A percentile compares a stretch with the other conserved stretches of the same genome.
phyloP scores from a whole-genome alignment of 2,888 invertebrate species.

The Eutolmus rufibarbis region DNA sequence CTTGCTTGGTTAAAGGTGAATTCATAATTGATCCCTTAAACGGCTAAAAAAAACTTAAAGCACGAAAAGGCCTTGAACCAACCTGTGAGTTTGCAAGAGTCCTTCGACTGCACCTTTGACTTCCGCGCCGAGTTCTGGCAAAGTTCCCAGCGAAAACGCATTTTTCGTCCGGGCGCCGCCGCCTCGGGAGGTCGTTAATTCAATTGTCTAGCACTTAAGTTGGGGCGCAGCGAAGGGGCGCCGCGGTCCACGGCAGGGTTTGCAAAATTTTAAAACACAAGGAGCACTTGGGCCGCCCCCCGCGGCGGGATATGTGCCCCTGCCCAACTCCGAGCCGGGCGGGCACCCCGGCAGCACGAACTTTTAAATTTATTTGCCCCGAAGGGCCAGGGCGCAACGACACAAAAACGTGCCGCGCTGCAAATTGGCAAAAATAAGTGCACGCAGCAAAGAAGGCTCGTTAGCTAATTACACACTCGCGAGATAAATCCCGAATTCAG shows the following conservation, averaged over 20 bases:
- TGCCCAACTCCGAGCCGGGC: not conserved
- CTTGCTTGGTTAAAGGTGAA: too few relatives aligned
- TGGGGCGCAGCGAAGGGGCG: not conserved
- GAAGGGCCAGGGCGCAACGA: not conserved
- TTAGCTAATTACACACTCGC: slow-evolving; percentile 31
- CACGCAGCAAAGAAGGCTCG: not conserved
- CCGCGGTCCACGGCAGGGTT: not conserved
- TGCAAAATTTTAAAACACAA: not conserved
- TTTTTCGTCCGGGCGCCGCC: not conserved
- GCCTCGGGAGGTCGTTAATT: slow-evolving; percentile 13
- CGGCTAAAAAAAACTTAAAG: not conserved
- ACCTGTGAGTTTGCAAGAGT: not conserved
- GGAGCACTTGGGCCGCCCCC: not conserved
- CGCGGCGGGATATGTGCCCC: not conserved
- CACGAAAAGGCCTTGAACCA: not conserved
- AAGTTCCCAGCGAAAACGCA: slow-evolving; percentile 15
- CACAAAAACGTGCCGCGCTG: not conserved
- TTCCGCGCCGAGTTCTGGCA: not conserved
- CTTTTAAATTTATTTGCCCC: not conserved
- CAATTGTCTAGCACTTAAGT: slow-evolving; percentile 27
- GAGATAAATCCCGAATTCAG: not conserved
- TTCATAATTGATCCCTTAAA: not conserved
- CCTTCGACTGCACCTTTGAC: not conserved
- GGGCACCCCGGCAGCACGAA: not conserved
- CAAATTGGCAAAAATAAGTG: slow-evolving; percentile 15